Evolutionary conservation across 2,113 vertebrate genomes (phyloP), one percentile per base, ranked within the genome.

Genomic region (Pycnonotus jocosus): DNA sequence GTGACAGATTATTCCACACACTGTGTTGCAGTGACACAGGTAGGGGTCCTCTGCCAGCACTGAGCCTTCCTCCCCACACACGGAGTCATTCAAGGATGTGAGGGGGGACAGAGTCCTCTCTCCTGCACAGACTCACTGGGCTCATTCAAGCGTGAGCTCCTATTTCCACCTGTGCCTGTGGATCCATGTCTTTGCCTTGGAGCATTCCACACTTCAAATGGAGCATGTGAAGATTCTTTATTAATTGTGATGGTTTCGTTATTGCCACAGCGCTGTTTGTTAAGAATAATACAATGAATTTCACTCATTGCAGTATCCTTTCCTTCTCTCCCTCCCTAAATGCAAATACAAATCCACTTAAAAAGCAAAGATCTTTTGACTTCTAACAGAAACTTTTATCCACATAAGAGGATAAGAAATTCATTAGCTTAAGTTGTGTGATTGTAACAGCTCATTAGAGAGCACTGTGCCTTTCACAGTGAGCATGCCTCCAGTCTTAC

Each of bases 341-440:
- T 28, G 53, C 47, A 74, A 92, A 77, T 70, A 51, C 83, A 93
- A 90, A 92, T 93, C 56, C 83, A 81, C 64, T 96, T 94, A 85
- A 89, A 96, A 93, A 45, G 48, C 28, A 0, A 78, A 44, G 54
- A 66, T 95, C 84, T 93, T 96, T 93, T 84, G 90, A 90, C 81
- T 94, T 95, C 56, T 31, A 50, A 74, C 31, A 74, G 64, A 78
- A 94, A 93, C 83, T 91, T 91, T 93, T 83, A 95, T 90, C 90
- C 18, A 3, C 35, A 17, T 61, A 93, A 90, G 92, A 94, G 94
- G 81, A 92, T 96, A 95, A 95, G 90, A 95, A 95, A 94, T 74
- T 84, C 93, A 83, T 89, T 94, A 87, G 68, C 77, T 90, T 89
- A 83, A 83, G 38, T 90, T 86, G 71, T 86, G 24, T 80, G 91